Evolutionary conservation across 2,797 vertebrate genomes (phyloP), one percentile per base, ranked within the genome.

Genomic region (Aratinga solstitialis): DNA sequence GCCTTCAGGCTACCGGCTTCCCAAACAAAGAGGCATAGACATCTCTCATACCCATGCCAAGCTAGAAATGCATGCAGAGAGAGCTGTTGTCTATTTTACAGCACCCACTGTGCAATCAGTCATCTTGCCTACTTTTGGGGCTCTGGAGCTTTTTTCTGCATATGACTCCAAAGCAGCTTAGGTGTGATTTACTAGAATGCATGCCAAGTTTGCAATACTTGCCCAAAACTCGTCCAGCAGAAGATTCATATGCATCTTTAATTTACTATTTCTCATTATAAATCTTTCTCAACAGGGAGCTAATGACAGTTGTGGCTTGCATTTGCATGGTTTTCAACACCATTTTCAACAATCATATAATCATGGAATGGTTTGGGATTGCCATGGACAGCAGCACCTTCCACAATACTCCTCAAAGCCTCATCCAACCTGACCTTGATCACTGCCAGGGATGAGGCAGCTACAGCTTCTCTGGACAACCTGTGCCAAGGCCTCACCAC

Each of bases 101-200:
- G 40, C 68, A 42, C 26, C 56, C 30, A 9, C 0, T 17, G 20
- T 21, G 26, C 23, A 42, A 29, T 23, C 53, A 32, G 13, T 24
- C 19, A 26, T 77, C 68, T 34, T 7, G n/a, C 8, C 34, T 76
- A 34, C 43, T 23, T 59, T 9, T 23, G 32, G 30, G 18, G 50
- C 6, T 22, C 23, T 42, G 16, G 11, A 36, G 2, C 0, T 1
- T 24, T 43, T 53, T 19, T 36, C 32, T 32, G 45, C n/a, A 26
- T 12, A 13, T 3, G n/a, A 27, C 23, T 50, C 54, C 50, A 56
- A 54, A 82, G 30, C 13, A 69, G 27, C 4, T 42, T 17, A 38
- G 12, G 8, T 47, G 27, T 0, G 0, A 38, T 32, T 32, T 26
- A 54, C 0, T 9, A 26, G 12, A 69, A 66, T 1, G 10, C 17